These are phyloP conservation scores for Tiliacea citrago DNA, from an alignment of 2,888 invertebrate genomes.

Conservation along the genomic window DNA sequence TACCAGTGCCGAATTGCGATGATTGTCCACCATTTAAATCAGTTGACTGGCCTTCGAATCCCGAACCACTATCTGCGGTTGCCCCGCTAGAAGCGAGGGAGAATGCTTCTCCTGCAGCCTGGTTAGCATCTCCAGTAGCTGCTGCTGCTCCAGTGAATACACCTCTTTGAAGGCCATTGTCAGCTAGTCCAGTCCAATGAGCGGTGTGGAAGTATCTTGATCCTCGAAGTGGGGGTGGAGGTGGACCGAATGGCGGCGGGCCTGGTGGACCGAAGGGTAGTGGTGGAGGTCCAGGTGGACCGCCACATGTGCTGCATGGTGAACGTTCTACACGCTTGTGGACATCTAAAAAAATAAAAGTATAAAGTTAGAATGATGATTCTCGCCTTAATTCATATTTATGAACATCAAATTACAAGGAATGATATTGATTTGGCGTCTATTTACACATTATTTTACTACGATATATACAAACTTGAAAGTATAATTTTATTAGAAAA, in stretches of 20 bases:
- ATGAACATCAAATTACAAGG: no score
- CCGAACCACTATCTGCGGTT: conserved; percentile 13
- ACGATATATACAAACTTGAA: no score
- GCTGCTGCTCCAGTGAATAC: conserved; percentile 75
- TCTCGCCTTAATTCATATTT: no score
- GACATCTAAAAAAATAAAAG: conserved; percentile 35
- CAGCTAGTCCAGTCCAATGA: conserved; percentile 80
- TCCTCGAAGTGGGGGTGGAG: conserved; percentile 16
- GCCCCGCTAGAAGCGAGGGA: conserved; percentile 69
- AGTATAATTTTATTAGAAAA: no score
- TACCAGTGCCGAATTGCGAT: conserved; percentile 31
- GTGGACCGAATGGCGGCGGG: conserved; percentile 28
- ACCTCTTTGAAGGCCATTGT: conserved; percentile 74
- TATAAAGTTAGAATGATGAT: background rate
- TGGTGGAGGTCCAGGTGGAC: conserved; percentile 47
- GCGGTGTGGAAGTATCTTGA: conserved; percentile 72
- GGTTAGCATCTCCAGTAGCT: conserved; percentile 65
- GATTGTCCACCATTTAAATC: conserved; percentile 19
- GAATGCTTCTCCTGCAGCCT: conserved; percentile 73
- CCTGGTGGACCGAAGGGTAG: conserved; percentile 22
- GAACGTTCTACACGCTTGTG: conserved; percentile 59
- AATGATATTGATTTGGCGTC: no score
- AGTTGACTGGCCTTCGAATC: conserved; percentile 20
- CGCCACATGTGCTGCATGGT: conserved; percentile 56
- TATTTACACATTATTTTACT: no score